Conservation (phyloP, 37 sponge, comb jelly and placozoan genomes). For the Hexactinellida sp. region DNA sequence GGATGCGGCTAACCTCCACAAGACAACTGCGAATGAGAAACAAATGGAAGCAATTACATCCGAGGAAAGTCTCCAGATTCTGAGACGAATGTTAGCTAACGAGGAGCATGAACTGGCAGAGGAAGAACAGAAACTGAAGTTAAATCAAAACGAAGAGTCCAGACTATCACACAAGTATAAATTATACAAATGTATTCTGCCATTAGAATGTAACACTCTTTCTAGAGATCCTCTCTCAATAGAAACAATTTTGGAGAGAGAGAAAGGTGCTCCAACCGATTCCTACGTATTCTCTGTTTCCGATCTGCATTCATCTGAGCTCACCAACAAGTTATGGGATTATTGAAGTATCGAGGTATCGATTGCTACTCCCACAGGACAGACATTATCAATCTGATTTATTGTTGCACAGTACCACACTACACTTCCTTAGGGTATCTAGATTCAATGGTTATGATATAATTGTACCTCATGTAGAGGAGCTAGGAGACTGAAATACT, state of each 20-base stretch:
- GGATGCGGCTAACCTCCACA: not conserved
- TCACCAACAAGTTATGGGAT: not conserved
- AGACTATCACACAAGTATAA: not conserved
- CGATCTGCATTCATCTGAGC: not conserved
- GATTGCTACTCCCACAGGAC: no score
- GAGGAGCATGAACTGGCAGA: not conserved
- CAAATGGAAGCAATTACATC: not conserved
- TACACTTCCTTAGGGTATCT: no score
- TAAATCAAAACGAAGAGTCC: not conserved
- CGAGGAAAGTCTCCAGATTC: not conserved
- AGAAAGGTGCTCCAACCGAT: not conserved
- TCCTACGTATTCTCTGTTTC: not conserved
- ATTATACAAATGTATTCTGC: constrained; percentile 11
- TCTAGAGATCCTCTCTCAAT: not conserved
- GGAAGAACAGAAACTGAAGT: not conserved
- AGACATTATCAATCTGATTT: no score
- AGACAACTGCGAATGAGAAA: not conserved
- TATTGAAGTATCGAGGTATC: not conserved
- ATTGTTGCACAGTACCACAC: no score
- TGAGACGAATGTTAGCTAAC: not conserved
- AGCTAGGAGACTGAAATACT: not conserved
- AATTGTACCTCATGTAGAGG: not conserved
- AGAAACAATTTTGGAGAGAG: not conserved
- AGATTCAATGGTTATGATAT: not conserved
- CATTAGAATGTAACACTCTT: not conserved